Base-by-base conservation (phyloP, 2,888 invertebrate genomes). In the Orthonychiurus folsomi region DNA sequence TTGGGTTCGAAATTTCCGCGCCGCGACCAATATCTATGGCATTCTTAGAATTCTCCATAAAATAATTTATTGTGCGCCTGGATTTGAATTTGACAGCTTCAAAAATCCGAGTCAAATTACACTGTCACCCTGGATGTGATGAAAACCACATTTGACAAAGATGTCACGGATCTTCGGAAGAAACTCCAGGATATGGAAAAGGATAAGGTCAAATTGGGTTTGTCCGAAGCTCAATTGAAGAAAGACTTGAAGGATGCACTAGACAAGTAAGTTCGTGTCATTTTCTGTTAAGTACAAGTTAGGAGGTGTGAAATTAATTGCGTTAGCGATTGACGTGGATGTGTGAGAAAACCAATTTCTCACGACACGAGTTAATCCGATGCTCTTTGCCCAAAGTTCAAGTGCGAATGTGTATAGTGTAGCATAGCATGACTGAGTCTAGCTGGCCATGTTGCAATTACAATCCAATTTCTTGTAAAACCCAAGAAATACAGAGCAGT, bases 161-260 rank as follows among this genome's bases (percentile, higher is more conserved):
- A 61, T n/a, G 56, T 23, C 21, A 3, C 3, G 21, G 48, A 18
- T 20, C 27, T 54, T n/a, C 54, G 61, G 18, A 56, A 37, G 48
- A 24, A 56, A 48, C 55, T 61, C 18, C 56, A 61, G 47, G 18
- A 26, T 5, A 54, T 56, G 5, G 61, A 61, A 37, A 61, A 61
- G 26, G 61, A 61, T 18, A 61, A 61, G 47, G 61, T 54, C 18
- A 61, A 61, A 48, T 24, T 54, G 2, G 56, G 47, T 3, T 23
- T 61, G 37, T 37, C 55, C 15, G 53, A 27, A 20, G 56, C n/a
- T 3, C 56, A 54, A 20, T 24, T 56, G 5, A 56, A 28, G n/a
- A 56, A 61, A 18, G 25, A 54, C 15, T 56, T 61, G 56, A 56
- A 61, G n/a, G 61, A 61, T 54, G 47, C 56, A 12, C 55, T 28